phyloP scores from a whole-genome alignment of 2,888 invertebrate genomes.

The Dendrolimus pini region DNA sequence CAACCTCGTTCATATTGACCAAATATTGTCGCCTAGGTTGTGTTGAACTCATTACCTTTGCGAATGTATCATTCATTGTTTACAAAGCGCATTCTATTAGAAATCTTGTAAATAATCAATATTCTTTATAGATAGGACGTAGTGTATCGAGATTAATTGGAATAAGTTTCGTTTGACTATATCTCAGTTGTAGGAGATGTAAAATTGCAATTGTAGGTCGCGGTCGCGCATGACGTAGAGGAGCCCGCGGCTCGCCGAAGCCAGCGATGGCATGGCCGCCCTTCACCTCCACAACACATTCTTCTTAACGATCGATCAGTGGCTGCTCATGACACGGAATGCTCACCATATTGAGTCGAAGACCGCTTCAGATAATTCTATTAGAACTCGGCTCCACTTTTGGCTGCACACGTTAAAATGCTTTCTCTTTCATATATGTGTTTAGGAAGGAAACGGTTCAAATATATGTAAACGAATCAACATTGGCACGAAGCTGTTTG shows the following conservation, averaged over 20 bases:
- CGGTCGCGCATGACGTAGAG: constrained; percentile 47
- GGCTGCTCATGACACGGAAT: constrained; percentile 73
- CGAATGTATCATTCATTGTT: constrained; percentile 67
- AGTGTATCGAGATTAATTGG: constrained; percentile 39
- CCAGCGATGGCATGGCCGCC: constrained; percentile 45
- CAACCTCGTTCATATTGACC: constrained; percentile 68
- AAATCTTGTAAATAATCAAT: constrained; percentile 61
- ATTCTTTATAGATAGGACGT: constrained; percentile 51
- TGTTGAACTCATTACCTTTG: constrained; percentile 66
- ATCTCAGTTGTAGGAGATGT: constrained; percentile 39
- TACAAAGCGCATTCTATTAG: constrained; percentile 71
- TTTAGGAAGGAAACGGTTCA: constrained; percentile 60
- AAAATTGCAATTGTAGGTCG: constrained; percentile 36
- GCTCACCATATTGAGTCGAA: constrained; percentile 64
- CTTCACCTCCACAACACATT: constrained; percentile 44
- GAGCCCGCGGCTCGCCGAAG: constrained; percentile 31
- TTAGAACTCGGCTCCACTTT: constrained; percentile 73
- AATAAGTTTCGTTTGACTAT: constrained; percentile 30
- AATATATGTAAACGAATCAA: constrained; percentile 55
- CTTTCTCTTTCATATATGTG: constrained; percentile 74
- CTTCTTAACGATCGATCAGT: constrained; percentile 48
- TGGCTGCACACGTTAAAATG: constrained; percentile 72
- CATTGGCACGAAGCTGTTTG: constrained; percentile 74
- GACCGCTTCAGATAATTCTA: constrained; percentile 67
- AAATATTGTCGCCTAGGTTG: constrained; percentile 65